phyloP scores from a whole-genome alignment of 2,888 invertebrate genomes.

The Lepidochitona cinerea region DNA sequence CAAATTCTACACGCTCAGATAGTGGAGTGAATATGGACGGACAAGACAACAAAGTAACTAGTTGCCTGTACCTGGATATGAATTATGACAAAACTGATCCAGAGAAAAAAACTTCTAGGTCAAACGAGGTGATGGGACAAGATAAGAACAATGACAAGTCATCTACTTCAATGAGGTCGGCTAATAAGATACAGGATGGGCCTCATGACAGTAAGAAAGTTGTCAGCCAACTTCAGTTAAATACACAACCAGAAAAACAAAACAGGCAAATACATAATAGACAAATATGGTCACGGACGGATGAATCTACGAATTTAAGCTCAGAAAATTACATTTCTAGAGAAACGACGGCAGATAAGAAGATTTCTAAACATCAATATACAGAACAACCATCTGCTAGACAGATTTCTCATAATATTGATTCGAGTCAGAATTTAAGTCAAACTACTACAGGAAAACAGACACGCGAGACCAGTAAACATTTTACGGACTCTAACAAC shows the following conservation, averaged over 20 bases:
- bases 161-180: neutral
- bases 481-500: neutral
- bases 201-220: neutral
- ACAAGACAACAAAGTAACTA: neutral
- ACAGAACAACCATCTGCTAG: no score
- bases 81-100: neutral
- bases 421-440: no score
- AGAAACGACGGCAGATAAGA: neutral
- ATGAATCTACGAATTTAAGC: neutral
- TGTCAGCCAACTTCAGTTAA: constrained; percentile 1
- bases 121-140: no score
- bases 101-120: neutral
- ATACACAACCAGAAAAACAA: neutral
- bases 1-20: no score
- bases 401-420: no score
- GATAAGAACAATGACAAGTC: neutral
- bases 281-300: constrained; percentile 4
- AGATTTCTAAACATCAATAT: neutral
- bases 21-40: no score
- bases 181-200: neutral
- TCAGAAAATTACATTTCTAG: neutral
- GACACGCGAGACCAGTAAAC: neutral
- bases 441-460: no score
- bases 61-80: neutral
- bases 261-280: neutral